Evolutionary conservation across 1,140 invertebrate species (phyloP).

Genomic region (Brachionus asplanchnoidis): DNA sequence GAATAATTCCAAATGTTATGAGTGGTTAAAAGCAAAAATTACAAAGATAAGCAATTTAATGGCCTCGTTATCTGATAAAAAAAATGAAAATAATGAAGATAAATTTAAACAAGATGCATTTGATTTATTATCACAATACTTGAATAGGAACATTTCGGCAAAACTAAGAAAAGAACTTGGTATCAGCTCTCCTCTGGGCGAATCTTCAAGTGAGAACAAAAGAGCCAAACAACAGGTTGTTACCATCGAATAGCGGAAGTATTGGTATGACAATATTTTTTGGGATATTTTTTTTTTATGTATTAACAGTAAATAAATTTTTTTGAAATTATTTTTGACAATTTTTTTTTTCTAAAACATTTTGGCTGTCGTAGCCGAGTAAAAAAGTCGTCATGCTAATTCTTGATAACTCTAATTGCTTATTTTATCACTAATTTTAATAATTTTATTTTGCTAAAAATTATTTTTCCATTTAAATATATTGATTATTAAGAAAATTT

Average conservation of each 20-base stretch:
- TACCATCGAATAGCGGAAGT: neutral
- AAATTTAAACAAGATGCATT: constrained; percentile 19
- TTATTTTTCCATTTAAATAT: too few species aligned
- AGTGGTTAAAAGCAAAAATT: constrained; percentile 22
- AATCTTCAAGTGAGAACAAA: constrained; percentile 3
- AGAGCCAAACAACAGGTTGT: neutral
- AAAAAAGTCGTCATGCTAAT: too few species aligned
- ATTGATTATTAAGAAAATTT: too few species aligned
- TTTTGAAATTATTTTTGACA: neutral
- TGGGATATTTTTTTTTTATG: neutral
- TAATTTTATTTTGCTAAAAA: too few species aligned
- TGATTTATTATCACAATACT: constrained; percentile 1
- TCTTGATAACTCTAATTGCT: too few species aligned
- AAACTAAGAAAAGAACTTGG: neutral
- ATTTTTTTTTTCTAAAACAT: neutral
- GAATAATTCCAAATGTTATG: neutral
- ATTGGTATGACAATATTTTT: neutral
- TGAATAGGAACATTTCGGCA: neutral
- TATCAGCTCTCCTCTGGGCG: neutral
- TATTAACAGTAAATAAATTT: neutral
- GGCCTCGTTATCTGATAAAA: neutral
- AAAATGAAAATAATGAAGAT: neutral
- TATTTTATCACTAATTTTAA: too few species aligned
- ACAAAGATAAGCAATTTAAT: neutral
- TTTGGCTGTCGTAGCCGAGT: too few species aligned